Base-by-base conservation (phyloP, 2,888 invertebrate genomes). In the Lysandra coridon region DNA sequence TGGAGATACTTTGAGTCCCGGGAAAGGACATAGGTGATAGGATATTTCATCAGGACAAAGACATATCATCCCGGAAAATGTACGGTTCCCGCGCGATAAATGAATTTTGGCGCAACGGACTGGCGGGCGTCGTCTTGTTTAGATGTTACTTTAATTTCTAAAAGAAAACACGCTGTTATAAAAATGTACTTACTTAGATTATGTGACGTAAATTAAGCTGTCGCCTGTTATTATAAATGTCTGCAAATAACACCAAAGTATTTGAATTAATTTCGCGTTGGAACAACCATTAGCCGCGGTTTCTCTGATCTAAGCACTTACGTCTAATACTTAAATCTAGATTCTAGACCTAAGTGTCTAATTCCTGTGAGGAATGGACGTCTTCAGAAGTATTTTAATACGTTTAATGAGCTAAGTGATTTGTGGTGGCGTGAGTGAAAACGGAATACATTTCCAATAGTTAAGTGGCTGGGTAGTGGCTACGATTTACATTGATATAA, bases 271-370 rank as follows among this genome's bases (percentile, higher is more conserved):
- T 74, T 74, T 74, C 74, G 74, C 23, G 44, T 74, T 2, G n/a
- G 53, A 75, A 75, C 10, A 75, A 82, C 84, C 84, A 84, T 83
- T 83, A 84, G 80, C 78, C 82, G 81, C 85, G 84, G 84, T 80
- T 79, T 23, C 57, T 76, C 14, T 83, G 82, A 82, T 84, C 84
- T 83, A 81, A 83, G 80, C 81, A 49, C 49, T 49, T 49, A 49
- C 10, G 10, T 49, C 49, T 49, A 49, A 49, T 49, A 83, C 83
- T 85, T 84, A 81, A 83, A 83, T 83, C 83, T 83, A 83, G 84
- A 82, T 83, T 83, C 82, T 82, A 82, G 79, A 80, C 82, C 80
- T 84, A 84, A 84, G 83, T 84, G 81, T 81, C 81, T 77, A 82
- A 82, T 83, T 84, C 83, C 83, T 83, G 83, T 64, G 81, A 78